Base-by-base conservation (phyloP, 1,140 invertebrate genomes). In the Diorhabda carinulata region DNA sequence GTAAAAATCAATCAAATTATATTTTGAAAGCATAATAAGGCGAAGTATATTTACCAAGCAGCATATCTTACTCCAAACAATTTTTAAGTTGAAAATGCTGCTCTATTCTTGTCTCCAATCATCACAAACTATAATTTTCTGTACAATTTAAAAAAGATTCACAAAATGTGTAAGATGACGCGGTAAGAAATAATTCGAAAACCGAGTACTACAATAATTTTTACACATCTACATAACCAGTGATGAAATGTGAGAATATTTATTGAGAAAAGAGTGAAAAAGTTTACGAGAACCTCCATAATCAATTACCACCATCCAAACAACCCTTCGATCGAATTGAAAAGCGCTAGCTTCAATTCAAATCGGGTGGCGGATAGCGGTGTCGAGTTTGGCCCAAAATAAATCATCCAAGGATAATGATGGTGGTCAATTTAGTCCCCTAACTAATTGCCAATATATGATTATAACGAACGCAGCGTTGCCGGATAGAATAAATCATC, bases 361-460 rank as follows among this genome's bases (percentile, higher is more conserved):
- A 69, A 66, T 62, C 72, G 77, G 73, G 77, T 77, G 76, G 47
- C 47, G 47, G 3, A 52, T n/a, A n/a, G 47, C 47, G 47, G 47
- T 52, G 47, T 52, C 47, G 47, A 52, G n/a, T 52, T 52, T n/a
- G 47, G 47, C 74, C 76, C 74, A 75, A 74, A 78, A 78, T 78
- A 78, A 78, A 78, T 78, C 77, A 78, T 77, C 76, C 73, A 76
- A 76, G 74, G 74, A 78, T 79, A 79, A 79, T 78, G 77, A 78
- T 73, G 78, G 73, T 76, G 78, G 78, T 79, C 78, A 79, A 79
- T 79, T 79, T 79, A 76, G 78, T 78, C 73, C 77, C 73, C 76
- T 77, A 79, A 79, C 78, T 79, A 79, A 79, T 79, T 79, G 78
- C 77, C 78, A 79, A 79, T 79, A 79, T 79, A 77, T 76, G 77